Evolutionary conservation across 2,797 vertebrate species (phyloP).

Genomic region (Clarias laeviceps): DNA sequence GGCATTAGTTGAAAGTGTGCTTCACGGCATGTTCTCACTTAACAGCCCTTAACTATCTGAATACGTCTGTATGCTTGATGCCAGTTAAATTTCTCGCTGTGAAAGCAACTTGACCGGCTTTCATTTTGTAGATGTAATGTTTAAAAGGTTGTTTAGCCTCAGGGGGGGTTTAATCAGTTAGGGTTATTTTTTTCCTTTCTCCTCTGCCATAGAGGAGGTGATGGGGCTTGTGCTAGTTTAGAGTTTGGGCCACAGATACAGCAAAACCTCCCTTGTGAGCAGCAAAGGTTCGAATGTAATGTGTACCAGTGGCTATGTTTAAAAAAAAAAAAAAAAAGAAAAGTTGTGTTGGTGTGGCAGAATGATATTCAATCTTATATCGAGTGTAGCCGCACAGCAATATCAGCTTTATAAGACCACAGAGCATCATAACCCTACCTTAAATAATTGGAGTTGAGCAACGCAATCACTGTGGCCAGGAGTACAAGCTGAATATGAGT

Average conservation of each 20-base stretch:
- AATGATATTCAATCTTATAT: neutral
- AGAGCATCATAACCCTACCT: slow-evolving; percentile 5
- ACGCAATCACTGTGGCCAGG: neutral
- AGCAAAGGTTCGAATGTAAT: slow-evolving; percentile 25
- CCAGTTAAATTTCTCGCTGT: neutral
- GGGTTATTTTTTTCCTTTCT: no score
- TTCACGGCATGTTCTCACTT: slow-evolving; percentile 3
- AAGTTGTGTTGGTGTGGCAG: neutral
- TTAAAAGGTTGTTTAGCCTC: slow-evolving; percentile 16
- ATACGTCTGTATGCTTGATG: no score
- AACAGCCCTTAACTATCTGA: neutral
- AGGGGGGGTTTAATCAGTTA: slow-evolving; percentile 17
- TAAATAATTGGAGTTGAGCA: neutral
- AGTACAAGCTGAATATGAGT: no score
- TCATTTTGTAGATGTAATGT: neutral
- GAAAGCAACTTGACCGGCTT: neutral
- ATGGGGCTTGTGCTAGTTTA: slow-evolving; percentile 7
- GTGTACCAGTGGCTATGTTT: neutral
- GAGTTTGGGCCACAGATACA: slow-evolving; percentile 26
- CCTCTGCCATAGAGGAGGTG: neutral
- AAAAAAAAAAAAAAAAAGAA: slow-evolving; percentile 20
- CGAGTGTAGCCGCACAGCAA: neutral
- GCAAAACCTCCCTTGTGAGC: slow-evolving; percentile 25
- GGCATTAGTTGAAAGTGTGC: neutral
- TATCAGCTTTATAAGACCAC: neutral